Evolutionary conservation across 1,140 invertebrate species (phyloP).

Genomic region (Drosophila ananassae): DNA sequence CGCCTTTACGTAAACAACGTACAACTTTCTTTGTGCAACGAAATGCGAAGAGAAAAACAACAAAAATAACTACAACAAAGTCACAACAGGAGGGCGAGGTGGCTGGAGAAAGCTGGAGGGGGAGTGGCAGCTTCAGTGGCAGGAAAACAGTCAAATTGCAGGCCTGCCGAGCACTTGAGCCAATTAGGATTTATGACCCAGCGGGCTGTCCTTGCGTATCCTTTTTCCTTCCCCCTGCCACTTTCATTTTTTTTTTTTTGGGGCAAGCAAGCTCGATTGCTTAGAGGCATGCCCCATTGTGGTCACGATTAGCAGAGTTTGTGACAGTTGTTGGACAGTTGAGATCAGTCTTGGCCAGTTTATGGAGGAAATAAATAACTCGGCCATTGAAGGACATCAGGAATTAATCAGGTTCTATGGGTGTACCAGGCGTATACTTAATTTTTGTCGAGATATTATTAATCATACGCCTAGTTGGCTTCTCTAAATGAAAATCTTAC

Average conservation of each 20-base stretch:
- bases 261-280: background rate
- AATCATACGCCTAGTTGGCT: too few species aligned
- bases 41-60: slow-evolving; percentile 48
- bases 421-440: too few species aligned
- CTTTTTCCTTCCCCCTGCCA: background rate
- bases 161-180: slow-evolving; percentile 56
- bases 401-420: too few species aligned
- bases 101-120: background rate
- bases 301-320: slow-evolving; percentile 34
- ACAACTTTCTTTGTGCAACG: slow-evolving; percentile 71
- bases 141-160: slow-evolving; percentile 37
- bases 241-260: background rate
- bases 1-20: slow-evolving; percentile 74
- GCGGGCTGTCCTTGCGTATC: slow-evolving; percentile 16
- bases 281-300: slow-evolving; percentile 5
- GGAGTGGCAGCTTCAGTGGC: slow-evolving; percentile 1
- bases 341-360: background rate
- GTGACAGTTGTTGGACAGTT: slow-evolving; percentile 24
- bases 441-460: too few species aligned
- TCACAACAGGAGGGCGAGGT: slow-evolving; percentile 1
- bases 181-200: slow-evolving; percentile 69
- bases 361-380: background rate
- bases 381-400: background rate
- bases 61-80: background rate
- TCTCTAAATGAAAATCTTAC: too few species aligned